phyloP scores from a whole-genome alignment of 2,888 invertebrate species.

The Drosophila monieri region DNA sequence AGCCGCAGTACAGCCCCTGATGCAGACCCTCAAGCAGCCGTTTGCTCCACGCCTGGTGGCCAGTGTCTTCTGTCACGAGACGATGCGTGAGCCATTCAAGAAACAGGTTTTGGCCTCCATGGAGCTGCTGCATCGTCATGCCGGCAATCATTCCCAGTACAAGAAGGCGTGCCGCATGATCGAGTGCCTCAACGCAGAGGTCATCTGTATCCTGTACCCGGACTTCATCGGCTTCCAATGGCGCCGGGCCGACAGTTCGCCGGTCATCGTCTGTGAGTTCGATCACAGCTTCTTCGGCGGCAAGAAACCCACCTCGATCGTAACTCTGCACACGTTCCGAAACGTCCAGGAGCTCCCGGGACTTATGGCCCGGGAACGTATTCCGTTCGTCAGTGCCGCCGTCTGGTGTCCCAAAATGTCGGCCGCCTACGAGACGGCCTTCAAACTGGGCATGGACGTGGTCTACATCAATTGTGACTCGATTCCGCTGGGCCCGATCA shows the following conservation, averaged over 20 bases:
- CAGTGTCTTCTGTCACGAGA: slow-evolving; percentile 60
- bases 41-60: slow-evolving; percentile 39
- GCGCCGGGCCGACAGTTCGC: slow-evolving; percentile 46
- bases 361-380: slow-evolving; percentile 34
- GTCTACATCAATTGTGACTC: slow-evolving; percentile 55
- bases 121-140: slow-evolving; percentile 48
- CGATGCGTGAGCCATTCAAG: slow-evolving; percentile 47
- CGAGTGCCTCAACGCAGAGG: slow-evolving; percentile 53
- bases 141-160: slow-evolving; percentile 39
- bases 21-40: slow-evolving; percentile 51
- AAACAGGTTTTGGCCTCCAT: slow-evolving; percentile 39
- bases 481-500: slow-evolving; percentile 38
- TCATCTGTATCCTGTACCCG: slow-evolving; percentile 37
- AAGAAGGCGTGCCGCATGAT: slow-evolving; percentile 28
- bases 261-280: slow-evolving; percentile 59
- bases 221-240: slow-evolving; percentile 51
- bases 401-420: slow-evolving; percentile 57
- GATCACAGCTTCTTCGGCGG: slow-evolving; percentile 52
- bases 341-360: slow-evolving; percentile 36
- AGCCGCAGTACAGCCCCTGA: slow-evolving; percentile 45
- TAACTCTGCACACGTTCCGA: slow-evolving; percentile 67
- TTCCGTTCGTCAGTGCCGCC: slow-evolving; percentile 49
- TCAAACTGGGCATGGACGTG: slow-evolving; percentile 20
- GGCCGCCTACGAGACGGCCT: slow-evolving; percentile 55
- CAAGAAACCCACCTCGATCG: slow-evolving; percentile 53